Evolutionary conservation across 2,113 vertebrate species (phyloP).

Genomic region (Lonchura striata): DNA sequence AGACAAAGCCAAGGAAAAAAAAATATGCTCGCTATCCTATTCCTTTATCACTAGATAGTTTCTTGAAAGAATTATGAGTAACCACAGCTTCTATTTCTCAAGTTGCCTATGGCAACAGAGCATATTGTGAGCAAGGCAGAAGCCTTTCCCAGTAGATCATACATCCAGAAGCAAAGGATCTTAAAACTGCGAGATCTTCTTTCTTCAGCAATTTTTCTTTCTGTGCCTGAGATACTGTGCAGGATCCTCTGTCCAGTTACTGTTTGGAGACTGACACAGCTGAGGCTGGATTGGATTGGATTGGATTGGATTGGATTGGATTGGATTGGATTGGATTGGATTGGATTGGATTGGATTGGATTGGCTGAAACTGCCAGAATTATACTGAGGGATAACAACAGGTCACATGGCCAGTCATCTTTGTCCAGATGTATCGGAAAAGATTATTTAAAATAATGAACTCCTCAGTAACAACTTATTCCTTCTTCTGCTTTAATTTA

Average conservation of each 20-base stretch:
- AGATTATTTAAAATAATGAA: not conserved
- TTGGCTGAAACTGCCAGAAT: not conserved
- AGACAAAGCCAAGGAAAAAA: not conserved
- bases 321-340: not conserved
- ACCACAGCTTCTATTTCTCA: not conserved
- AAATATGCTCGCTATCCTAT: not conserved
- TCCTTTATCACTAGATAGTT: not conserved
- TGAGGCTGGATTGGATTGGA: not conserved
- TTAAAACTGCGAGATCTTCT: not conserved
- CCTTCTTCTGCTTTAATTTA: not conserved
- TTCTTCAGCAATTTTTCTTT: not conserved
- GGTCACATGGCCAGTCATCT: not conserved
- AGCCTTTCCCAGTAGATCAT: not conserved
- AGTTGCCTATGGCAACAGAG: not conserved
- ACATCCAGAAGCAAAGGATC: not conserved
- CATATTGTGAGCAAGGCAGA: not conserved
- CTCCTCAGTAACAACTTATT: not conserved
- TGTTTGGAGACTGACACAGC: not conserved
- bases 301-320: not conserved
- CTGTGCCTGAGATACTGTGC: not conserved
- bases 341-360: not conserved
- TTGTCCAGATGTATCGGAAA: not conserved
- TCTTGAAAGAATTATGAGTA: not conserved
- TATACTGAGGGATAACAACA: not conserved
- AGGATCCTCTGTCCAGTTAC: not conserved